A percentile compares a stretch with the other conserved stretches of the same genome.
Evolutionary conservation across 2,113 vertebrate species (phyloP).

Genomic region (Channa maculata): DNA sequence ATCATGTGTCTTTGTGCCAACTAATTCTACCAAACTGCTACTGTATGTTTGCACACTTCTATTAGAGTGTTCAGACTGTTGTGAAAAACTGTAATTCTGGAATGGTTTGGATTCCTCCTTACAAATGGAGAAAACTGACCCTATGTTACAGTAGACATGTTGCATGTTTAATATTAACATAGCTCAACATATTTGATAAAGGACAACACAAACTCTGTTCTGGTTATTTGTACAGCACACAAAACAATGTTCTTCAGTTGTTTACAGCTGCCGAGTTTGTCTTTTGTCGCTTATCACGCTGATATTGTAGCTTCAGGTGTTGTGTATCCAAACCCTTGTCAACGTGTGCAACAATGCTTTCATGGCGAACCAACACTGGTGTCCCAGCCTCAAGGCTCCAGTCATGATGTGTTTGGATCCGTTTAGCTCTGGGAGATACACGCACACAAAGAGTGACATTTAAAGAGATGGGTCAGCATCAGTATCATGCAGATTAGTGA

Average conservation of each 20-base stretch:
- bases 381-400: slow-evolving; percentile 37
- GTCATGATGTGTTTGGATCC: slow-evolving; percentile 44
- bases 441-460: slow-evolving; percentile 74
- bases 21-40: too few relatives aligned
- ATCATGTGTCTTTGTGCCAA: too few relatives aligned
- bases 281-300: slow-evolving; percentile 7
- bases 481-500: slow-evolving; percentile 68
- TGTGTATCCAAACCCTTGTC: slow-evolving; percentile 39
- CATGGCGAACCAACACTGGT: slow-evolving; percentile 16
- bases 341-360: slow-evolving; percentile 1
- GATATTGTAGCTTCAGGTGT: slow-evolving; percentile 17
- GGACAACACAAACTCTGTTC: too few relatives aligned
- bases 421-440: slow-evolving; percentile 27
- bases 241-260: not conserved
- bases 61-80: too few relatives aligned
- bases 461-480: slow-evolving; percentile 55
- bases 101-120: too few relatives aligned
- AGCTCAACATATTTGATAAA: too few relatives aligned
- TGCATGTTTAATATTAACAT: too few relatives aligned
- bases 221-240: not conserved
- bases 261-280: not conserved
- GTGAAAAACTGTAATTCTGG: too few relatives aligned
- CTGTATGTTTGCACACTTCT: too few relatives aligned
- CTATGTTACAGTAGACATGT: too few relatives aligned
- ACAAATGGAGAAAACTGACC: too few relatives aligned